A percentile compares a stretch with the other conserved stretches of the same genome.
Evolutionary conservation across 2,888 invertebrate species (phyloP).

Genomic region (Macropis europaea): DNA sequence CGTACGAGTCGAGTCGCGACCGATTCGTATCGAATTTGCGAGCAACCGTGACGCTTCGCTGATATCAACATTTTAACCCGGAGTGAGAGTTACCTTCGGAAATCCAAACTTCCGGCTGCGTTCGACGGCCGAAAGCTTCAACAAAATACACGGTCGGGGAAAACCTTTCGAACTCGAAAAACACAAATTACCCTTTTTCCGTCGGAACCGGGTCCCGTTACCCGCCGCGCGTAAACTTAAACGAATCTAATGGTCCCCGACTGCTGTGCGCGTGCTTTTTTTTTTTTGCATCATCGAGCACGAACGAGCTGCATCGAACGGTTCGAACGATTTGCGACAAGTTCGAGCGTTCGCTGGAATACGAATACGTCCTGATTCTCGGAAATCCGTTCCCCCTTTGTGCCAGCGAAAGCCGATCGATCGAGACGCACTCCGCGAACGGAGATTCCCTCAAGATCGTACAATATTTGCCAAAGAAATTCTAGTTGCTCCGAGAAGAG

Average conservation of each 20-base stretch:
- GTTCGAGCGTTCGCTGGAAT: background rate
- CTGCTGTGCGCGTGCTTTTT: background rate
- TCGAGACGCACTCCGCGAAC: background rate
- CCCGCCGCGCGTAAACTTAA: background rate
- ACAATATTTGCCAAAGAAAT: too few species aligned
- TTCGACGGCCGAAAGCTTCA: background rate
- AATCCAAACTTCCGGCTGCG: background rate
- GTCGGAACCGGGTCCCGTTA: background rate
- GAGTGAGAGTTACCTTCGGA: background rate
- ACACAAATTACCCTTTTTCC: too few species aligned
- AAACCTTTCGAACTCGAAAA: too few species aligned
- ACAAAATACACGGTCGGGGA: background rate
- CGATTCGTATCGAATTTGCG: constrained; percentile 20
- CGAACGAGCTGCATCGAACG: background rate
- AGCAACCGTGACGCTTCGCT: constrained; percentile 11
- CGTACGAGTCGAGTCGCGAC: background rate
- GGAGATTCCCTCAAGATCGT: constrained; percentile 1
- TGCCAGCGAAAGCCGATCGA: background rate
- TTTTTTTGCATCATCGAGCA: too few species aligned
- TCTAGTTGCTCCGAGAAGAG: background rate
- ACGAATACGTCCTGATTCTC: background rate
- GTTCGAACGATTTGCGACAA: background rate
- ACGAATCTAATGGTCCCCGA: background rate
- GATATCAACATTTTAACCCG: constrained; percentile 22
- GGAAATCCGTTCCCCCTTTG: background rate